These are phyloP conservation scores for Teleogryllus occipitalis DNA, from an alignment of 1,140 invertebrate species.

Conservation along the genomic window DNA sequence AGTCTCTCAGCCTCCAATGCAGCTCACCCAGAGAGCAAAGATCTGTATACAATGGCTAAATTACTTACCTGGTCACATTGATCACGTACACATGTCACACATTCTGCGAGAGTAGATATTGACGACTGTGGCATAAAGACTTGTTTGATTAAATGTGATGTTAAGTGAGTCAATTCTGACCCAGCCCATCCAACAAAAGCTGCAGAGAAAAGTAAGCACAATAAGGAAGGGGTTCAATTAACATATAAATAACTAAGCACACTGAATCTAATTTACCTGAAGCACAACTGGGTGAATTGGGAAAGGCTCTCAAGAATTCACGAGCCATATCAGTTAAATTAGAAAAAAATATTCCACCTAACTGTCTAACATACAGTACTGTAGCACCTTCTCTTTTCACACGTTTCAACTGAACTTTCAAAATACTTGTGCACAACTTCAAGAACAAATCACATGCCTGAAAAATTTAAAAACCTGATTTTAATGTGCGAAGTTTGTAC, in stretches of 20 bases:
- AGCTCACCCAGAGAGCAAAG: too few relatives aligned
- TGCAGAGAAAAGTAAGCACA: constrained; percentile 33
- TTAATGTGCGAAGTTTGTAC: too few relatives aligned
- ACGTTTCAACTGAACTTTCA: constrained; percentile 74
- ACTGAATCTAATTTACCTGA: constrained; percentile 44
- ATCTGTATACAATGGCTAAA: too few relatives aligned
- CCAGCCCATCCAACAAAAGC: constrained; percentile 88
- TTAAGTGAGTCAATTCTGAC: constrained; percentile 74
- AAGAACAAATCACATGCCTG: constrained; percentile 79
- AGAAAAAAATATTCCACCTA: constrained; percentile 80
- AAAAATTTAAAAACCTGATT: constrained; percentile 20
- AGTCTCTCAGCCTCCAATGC: too few relatives aligned
- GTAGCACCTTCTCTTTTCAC: constrained; percentile 84
- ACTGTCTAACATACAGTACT: constrained; percentile 71
- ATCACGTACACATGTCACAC: constrained; percentile 66
- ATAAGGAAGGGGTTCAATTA: neutral
- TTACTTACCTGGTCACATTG: constrained; percentile 59
- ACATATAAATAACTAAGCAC: neutral
- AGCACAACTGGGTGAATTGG: constrained; percentile 58
- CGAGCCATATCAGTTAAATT: constrained; percentile 77
- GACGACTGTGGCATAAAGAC: constrained; percentile 86
- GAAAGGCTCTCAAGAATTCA: constrained; percentile 78
- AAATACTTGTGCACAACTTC: constrained; percentile 69
- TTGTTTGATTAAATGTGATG: constrained; percentile 74
- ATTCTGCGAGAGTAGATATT: constrained; percentile 75